A percentile compares a stretch with the other conserved stretches of the same genome.
phyloP scores from a whole-genome alignment of 2,888 invertebrate species.

The Euclidia mi region DNA sequence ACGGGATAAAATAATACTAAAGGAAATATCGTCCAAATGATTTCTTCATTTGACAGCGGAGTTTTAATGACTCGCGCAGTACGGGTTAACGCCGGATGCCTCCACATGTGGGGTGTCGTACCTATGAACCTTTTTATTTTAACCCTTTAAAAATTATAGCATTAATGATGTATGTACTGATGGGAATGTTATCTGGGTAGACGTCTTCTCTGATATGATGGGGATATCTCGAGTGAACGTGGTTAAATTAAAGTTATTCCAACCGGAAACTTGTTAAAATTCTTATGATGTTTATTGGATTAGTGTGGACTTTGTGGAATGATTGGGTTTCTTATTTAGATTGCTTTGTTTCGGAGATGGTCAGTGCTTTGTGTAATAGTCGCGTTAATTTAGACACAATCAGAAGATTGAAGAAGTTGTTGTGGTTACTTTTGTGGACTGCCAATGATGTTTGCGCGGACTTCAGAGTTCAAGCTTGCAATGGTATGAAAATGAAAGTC shows the following conservation, averaged over 20 bases:
- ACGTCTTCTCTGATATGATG: slow-evolving; percentile 21
- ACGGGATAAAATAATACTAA: slow-evolving; percentile 71
- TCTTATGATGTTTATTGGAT: too few species aligned
- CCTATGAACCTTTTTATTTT: slow-evolving; percentile 80
- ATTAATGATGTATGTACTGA: slow-evolving; percentile 72
- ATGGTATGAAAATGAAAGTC: too few species aligned
- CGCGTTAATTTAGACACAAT: too few species aligned
- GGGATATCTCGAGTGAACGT: slow-evolving; percentile 18
- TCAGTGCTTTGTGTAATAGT: too few species aligned
- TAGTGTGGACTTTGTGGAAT: neutral
- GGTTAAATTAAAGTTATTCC: slow-evolving; percentile 31
- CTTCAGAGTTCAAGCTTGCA: too few species aligned
- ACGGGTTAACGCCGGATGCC: slow-evolving; percentile 53
- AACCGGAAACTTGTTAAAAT: slow-evolving; percentile 24
- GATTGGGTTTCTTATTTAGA: neutral
- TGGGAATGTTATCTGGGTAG: slow-evolving; percentile 75
- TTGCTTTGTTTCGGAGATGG: too few species aligned
- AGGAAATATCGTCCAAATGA: slow-evolving; percentile 75
- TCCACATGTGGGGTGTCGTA: slow-evolving; percentile 72
- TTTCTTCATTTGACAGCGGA: slow-evolving; percentile 79
- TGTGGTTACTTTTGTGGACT: too few species aligned
- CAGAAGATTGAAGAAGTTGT: too few species aligned
- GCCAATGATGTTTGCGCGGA: too few species aligned
- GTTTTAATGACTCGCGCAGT: slow-evolving; percentile 72
- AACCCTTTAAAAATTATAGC: slow-evolving; percentile 86